These are phyloP conservation scores for Sander lucioperca DNA, from an alignment of 2,113 vertebrate genomes.

Conservation along the genomic window DNA sequence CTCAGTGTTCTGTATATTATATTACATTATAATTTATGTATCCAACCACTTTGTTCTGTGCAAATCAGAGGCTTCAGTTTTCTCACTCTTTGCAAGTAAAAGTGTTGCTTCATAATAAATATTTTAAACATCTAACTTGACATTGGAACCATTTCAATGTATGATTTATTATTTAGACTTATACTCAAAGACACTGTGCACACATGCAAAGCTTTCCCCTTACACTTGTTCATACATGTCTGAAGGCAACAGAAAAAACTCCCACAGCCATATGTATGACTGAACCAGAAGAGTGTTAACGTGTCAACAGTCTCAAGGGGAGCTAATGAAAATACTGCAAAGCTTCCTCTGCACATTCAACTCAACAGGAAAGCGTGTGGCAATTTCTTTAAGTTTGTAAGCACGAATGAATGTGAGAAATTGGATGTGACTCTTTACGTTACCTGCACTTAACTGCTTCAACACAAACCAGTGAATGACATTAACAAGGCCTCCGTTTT, in stretches of 20 bases:
- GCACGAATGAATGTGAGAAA: constrained; percentile 3
- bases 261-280: not conserved
- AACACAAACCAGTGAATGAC: not conserved
- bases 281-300: not conserved
- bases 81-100: not conserved
- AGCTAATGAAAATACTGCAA: not conserved
- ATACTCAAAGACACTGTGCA: not conserved
- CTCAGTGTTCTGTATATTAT: not conserved
- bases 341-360: constrained; percentile 2
- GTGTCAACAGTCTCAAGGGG: not conserved
- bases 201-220: not conserved
- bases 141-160: not conserved
- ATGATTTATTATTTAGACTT: constrained; percentile 7
- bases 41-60: not conserved
- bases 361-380: not conserved
- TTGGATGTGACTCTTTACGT: not conserved
- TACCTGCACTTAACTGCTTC: not conserved
- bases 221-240: not conserved
- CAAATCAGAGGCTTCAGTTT: constrained; percentile 1
- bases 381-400: not conserved
- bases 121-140: not conserved
- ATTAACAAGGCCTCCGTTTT: not conserved
- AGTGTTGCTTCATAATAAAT: not conserved
- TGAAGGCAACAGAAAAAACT: not conserved
- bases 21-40: not conserved